Evolutionary conservation across 2,888 invertebrate species (phyloP), one percentile per base, ranked within the genome.

Genomic region (Pinctada fucata): DNA sequence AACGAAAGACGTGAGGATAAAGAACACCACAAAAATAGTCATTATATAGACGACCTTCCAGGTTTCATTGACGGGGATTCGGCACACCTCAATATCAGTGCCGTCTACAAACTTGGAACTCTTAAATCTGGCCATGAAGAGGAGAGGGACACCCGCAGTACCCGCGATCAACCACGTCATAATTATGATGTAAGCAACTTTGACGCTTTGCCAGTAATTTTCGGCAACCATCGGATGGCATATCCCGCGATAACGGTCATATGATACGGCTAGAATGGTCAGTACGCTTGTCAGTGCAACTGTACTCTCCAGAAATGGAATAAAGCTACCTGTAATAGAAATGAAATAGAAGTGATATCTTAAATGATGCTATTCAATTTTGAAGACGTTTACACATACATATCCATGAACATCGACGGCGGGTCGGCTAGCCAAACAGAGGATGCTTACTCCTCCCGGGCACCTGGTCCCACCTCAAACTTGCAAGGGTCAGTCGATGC

Each of bases 261-360:
- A 96, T 72, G 97, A 97, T 92, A 98, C 98, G 78, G 97, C 97
- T 88, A 98, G 93, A 88, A 98, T 97, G 64, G 97, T 98, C 72
- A 98, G 94, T 3, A 97, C 97, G 51, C 97, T 97, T 48, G 97
- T 97, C 91, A 97, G 97, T 1, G 97, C 97, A 47, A 97, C 97
- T 0, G 97, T 96, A 90, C 97, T 93, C 93, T 98, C 97, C 79
- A 98, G 96, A 92, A 97, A 97, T 1, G 97, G 97, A 3, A 97
- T 97, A 31, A 96, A 95, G 92, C 97, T 96, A 94, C 97, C 97
- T 97, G 94, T 64, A 94, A 88, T 13, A 70, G 10, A 64, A 58
- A 2, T 64, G 49, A 45, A 63, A 3, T 16, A 47, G 16, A n/a
- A 64, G 2, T 58, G 45, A 4, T 49, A 13, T 70, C 4, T 3